Evolutionary conservation across 1,140 invertebrate genomes (phyloP).

Genomic region (Onthophagus taurus): DNA sequence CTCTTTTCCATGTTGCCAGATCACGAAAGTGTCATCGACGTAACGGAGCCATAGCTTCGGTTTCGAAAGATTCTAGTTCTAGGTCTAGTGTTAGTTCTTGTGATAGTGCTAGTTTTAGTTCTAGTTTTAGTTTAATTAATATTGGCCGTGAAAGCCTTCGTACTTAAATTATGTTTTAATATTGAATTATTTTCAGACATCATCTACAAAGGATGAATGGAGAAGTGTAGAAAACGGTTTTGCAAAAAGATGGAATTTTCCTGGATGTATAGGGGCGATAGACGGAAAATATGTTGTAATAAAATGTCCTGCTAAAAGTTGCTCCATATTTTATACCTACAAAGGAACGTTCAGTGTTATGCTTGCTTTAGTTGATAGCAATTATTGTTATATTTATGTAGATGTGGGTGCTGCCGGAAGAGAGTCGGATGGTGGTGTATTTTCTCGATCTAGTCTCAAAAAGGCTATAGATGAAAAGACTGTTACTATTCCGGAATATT

Average conservation of each 20-base stretch:
- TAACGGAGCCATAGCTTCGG: too few relatives aligned
- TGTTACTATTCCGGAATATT: background rate
- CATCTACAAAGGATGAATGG: background rate
- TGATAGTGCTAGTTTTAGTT: too few relatives aligned
- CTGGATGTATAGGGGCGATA: background rate
- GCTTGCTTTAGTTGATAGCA: background rate
- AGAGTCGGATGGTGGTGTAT: background rate
- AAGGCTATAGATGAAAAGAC: background rate
- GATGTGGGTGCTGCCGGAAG: background rate
- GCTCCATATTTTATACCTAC: background rate
- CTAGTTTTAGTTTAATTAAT: too few relatives aligned
- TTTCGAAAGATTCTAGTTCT: too few relatives aligned
- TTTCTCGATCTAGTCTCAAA: background rate
- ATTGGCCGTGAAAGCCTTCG: too few relatives aligned
- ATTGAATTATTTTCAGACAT: background rate
- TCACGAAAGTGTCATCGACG: too few relatives aligned
- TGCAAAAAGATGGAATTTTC: slow-evolving; percentile 1
- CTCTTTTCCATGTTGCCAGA: too few relatives aligned
- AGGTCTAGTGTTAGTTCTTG: too few relatives aligned
- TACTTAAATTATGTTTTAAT: background rate
- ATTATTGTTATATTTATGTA: background rate
- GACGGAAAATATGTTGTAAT: slow-evolving; percentile 3
- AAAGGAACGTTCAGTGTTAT: background rate
- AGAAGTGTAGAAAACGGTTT: background rate
- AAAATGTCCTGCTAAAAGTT: background rate